Evolutionary conservation across 2,797 vertebrate species (phyloP).

Genomic region (Parambassis ranga): DNA sequence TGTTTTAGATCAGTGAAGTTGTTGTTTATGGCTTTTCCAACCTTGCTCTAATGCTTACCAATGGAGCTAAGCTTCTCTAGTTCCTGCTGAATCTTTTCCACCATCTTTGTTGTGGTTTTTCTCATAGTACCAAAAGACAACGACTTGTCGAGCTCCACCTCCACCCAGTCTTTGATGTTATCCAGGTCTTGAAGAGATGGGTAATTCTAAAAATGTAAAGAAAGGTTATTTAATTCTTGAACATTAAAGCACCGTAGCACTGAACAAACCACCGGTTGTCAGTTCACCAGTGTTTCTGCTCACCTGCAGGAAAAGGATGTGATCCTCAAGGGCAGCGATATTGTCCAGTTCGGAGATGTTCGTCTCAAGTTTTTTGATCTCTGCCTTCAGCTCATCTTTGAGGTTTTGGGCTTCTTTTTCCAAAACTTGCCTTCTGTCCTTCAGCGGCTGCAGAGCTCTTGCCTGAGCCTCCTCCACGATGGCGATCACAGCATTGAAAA

Average conservation of each 20-base stretch:
- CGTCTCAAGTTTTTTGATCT: slow-evolving; percentile 18
- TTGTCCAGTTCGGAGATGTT: slow-evolving; percentile 33
- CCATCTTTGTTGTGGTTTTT: slow-evolving; percentile 4
- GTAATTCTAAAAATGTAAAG: slow-evolving; percentile 37
- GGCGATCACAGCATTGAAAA: background rate
- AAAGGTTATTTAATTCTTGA: no score
- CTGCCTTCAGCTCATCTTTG: slow-evolving; percentile 14
- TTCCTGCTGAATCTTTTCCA: slow-evolving; percentile 37
- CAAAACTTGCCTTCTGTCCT: slow-evolving; percentile 3
- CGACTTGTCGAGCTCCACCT: slow-evolving; percentile 49
- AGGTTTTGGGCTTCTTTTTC: slow-evolving; percentile 29
- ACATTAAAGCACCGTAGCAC: no score
- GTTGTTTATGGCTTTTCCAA: rapidly evolving
- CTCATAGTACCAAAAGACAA: slow-evolving; percentile 66
- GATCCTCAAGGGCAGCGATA: slow-evolving; percentile 51
- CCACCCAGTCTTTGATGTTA: slow-evolving; percentile 17
- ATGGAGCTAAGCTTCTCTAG: slow-evolving; percentile 52
- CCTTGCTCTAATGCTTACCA: slow-evolving; percentile 41
- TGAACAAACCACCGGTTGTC: no score
- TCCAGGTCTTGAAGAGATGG: slow-evolving; percentile 1
- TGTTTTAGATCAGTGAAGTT: background rate
- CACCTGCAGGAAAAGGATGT: slow-evolving; percentile 70
- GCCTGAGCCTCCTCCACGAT: slow-evolving; percentile 17
- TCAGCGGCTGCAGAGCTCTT: slow-evolving; percentile 6
- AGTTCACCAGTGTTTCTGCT: background rate